Conservation (phyloP, 1,140 invertebrate genomes). For the Drosophila truncata region DNA sequence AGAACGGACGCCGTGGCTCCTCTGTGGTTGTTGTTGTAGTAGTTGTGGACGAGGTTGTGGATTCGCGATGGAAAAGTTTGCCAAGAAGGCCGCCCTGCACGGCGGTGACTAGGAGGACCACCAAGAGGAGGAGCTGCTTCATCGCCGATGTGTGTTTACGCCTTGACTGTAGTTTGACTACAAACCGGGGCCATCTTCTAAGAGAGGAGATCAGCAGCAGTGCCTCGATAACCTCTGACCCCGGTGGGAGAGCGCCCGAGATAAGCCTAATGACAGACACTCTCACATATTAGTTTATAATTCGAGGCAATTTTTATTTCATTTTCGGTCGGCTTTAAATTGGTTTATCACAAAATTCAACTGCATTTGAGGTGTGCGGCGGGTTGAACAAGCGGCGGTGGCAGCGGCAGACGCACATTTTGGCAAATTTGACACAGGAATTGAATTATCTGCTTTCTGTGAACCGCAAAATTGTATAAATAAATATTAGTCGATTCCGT, state of each 20-base stretch:
- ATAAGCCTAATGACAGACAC: constrained; percentile 9
- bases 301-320: constrained; percentile 10
- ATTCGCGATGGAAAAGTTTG: constrained; percentile 42
- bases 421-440: constrained; percentile 62
- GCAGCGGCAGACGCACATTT: constrained; percentile 35
- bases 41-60: constrained; percentile 40
- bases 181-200: constrained; percentile 17
- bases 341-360: constrained; percentile 57
- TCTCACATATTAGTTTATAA: constrained; percentile 4
- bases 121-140: constrained; percentile 45
- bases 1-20: constrained; percentile 27
- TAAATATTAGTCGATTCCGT: constrained; percentile 75
- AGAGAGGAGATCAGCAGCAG: constrained; percentile 2
- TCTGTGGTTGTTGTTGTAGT: constrained; percentile 48
- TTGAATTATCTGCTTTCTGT: constrained; percentile 72
- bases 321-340: constrained; percentile 50
- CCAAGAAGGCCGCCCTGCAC: constrained; percentile 27
- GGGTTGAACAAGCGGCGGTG: not conserved
- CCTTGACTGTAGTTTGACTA: constrained; percentile 18
- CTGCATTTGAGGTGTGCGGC: constrained; percentile 30
- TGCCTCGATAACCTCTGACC: constrained; percentile 50
- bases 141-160: constrained; percentile 39
- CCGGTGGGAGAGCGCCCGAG: not conserved
- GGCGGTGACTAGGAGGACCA: constrained; percentile 11
- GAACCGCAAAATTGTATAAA: constrained; percentile 75